These are phyloP conservation scores for Cyphomyrus plagiostoma DNA, from an alignment of 2,113 vertebrate genomes.

Conservation along the genomic window DNA sequence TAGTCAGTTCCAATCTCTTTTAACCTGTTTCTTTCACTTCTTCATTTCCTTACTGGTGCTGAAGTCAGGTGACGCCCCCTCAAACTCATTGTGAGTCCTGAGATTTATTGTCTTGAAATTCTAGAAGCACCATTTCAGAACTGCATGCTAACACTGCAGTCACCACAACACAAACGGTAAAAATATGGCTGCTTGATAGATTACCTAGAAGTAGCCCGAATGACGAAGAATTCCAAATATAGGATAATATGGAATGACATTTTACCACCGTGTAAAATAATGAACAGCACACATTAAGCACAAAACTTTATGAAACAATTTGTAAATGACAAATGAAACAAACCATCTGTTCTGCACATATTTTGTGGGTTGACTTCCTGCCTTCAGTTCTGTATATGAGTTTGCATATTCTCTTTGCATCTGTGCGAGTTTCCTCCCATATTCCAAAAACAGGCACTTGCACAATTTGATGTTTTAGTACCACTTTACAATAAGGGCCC, in stretches of 20 bases:
- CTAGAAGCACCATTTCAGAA: not conserved
- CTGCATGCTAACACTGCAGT: not conserved
- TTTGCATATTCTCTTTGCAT: not conserved
- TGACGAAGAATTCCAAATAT: not conserved
- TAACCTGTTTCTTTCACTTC: conserved; percentile 37
- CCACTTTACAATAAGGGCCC: no score
- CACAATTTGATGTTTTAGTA: not conserved
- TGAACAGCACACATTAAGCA: not conserved
- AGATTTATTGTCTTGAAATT: not conserved
- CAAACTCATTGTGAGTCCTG: not conserved
- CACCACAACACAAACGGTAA: not conserved
- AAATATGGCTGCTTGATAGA: not conserved
- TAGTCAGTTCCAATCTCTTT: conserved; percentile 43
- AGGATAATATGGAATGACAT: not conserved
- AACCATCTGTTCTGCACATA: not conserved
- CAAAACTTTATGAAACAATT: not conserved
- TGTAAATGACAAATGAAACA: not conserved
- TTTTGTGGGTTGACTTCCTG: not conserved
- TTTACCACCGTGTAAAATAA: not conserved
- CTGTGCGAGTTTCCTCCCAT: not conserved
- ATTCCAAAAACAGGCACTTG: not conserved
- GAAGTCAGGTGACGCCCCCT: not conserved
- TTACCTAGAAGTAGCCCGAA: not conserved
- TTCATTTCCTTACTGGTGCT: conserved; percentile 18
- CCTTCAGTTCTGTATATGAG: not conserved